Base-by-base conservation (phyloP, 2,888 invertebrate species). In the Stenoptilia bipunctidactyla region DNA sequence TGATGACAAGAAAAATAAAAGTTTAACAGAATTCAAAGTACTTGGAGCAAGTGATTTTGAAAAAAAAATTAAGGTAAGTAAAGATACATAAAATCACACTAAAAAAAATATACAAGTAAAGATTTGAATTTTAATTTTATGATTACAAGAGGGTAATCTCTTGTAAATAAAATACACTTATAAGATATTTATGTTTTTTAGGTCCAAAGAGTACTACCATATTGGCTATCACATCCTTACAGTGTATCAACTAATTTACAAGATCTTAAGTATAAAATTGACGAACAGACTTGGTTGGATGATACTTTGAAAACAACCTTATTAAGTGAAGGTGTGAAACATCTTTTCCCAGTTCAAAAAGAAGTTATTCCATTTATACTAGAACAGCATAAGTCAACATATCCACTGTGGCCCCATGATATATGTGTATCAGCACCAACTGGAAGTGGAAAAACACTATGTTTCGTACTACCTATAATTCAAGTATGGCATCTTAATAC, bases 341-440 rank as follows among this genome's bases (percentile, higher is more conserved):
- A 90, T 55, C 86, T 96, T 27, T 97, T 97, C 66, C 97, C 97
- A 25, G 93, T 96, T 1, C 96, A 96, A 82, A 86, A 86, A 36
- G 84, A 87, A 60, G 89, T 94, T 0, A 88, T 96, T 47, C 92
- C 92, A 2, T 93, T 91, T 86, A 79, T 96, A 38, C 62, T 94
- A 25, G 71, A 88, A 52, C 87, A 88, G 45, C 85, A 89, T 49
- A 64, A 80, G 46, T 76, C 88, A 49, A 84, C 89, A 41, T 61
- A 79, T 55, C 77, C 86, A 15, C 85, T 91, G 52, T 89, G 93
- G 75, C 92, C 95, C 0, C 87, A 91, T 50, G 98, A 99, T 69
- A 85, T 97, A 39, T 98, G 98, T 76, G 94, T 99, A 15, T 97
- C 96, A 34, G 97, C 98, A 13, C 97, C 98, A 1, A 98, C 98